Conservation (phyloP, 2,888 invertebrate genomes). For the Arge pagana region DNA sequence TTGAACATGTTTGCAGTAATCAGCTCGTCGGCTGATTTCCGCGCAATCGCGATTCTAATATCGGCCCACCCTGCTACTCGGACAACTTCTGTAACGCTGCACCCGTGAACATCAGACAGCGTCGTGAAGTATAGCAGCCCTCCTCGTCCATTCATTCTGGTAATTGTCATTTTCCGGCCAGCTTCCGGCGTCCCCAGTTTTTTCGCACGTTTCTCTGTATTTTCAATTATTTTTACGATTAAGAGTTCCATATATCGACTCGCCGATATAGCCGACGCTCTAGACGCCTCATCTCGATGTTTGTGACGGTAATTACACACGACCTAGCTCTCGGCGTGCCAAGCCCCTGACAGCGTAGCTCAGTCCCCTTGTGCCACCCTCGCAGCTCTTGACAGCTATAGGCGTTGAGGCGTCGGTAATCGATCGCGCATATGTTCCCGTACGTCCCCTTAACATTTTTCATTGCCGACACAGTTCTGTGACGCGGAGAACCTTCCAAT, state of each 20-base stretch:
- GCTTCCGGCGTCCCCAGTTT: conserved; percentile 47
- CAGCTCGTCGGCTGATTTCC: too few species aligned
- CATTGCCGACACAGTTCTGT: too few species aligned
- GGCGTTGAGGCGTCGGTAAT: conserved; percentile 13
- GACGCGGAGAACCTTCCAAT: too few species aligned
- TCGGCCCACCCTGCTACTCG: conserved; percentile 6
- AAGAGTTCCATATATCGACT: conserved; percentile 36
- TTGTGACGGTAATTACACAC: conserved; percentile 19
- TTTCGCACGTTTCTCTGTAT: conserved; percentile 44
- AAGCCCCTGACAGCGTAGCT: background rate
- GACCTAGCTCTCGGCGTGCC: background rate
- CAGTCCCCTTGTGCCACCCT: background rate
- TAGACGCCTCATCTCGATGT: conserved; percentile 14
- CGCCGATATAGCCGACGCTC: too few species aligned
- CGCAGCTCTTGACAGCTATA: conserved; percentile 1
- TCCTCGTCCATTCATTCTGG: conserved; percentile 41
- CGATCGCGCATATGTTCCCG: conserved; percentile 8
- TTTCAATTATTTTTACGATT: conserved; percentile 55
- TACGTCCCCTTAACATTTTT: conserved; percentile 12
- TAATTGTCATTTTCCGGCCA: conserved; percentile 58
- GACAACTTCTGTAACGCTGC: conserved; percentile 22
- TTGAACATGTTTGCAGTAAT: background rate
- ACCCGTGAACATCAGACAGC: conserved; percentile 51
- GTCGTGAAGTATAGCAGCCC: conserved; percentile 33
- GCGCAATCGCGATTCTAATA: conserved; percentile 6